These are phyloP conservation scores for Gisinianus flammeolus DNA, from an alignment of 2,888 invertebrate species.

Conservation along the genomic window DNA sequence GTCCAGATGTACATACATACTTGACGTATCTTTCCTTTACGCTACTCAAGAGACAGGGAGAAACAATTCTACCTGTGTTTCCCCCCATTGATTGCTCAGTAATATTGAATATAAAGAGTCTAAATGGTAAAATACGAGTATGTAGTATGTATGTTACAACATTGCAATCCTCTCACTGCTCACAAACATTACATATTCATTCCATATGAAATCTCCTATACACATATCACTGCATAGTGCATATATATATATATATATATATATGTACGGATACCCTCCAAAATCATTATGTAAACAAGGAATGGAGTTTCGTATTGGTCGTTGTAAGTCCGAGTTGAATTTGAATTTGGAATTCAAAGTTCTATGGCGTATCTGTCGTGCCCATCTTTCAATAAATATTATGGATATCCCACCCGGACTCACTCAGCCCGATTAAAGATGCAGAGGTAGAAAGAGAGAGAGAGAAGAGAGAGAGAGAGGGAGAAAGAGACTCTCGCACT, in stretches of 20 bases:
- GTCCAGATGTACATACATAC: not conserved
- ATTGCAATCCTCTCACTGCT: too few relatives aligned
- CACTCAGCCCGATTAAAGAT: slow-evolving; percentile 40
- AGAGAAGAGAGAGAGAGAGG: not conserved
- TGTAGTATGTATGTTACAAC: too few relatives aligned
- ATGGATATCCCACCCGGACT: slow-evolving; percentile 39
- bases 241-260: not conserved
- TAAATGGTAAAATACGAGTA: too few relatives aligned
- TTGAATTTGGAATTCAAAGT: too few relatives aligned
- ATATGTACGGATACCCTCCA: not conserved
- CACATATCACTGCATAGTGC: not conserved
- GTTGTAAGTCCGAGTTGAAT: slow-evolving; percentile 3
- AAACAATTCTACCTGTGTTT: not conserved
- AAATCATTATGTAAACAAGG: not conserved
- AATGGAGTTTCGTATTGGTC: not conserved
- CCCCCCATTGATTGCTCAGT: not conserved
- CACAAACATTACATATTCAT: not conserved
- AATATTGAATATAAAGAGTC: not conserved
- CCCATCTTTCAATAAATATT: slow-evolving; percentile 50
- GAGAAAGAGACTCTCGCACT: not conserved
- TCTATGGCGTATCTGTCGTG: slow-evolving; percentile 41
- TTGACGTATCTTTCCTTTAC: not conserved
- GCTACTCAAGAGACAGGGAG: not conserved
- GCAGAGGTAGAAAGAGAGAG: slow-evolving; percentile 13
- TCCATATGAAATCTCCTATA: not conserved